Conservation (phyloP, 2,888 invertebrate genomes). For the Zelleria hepariella region DNA sequence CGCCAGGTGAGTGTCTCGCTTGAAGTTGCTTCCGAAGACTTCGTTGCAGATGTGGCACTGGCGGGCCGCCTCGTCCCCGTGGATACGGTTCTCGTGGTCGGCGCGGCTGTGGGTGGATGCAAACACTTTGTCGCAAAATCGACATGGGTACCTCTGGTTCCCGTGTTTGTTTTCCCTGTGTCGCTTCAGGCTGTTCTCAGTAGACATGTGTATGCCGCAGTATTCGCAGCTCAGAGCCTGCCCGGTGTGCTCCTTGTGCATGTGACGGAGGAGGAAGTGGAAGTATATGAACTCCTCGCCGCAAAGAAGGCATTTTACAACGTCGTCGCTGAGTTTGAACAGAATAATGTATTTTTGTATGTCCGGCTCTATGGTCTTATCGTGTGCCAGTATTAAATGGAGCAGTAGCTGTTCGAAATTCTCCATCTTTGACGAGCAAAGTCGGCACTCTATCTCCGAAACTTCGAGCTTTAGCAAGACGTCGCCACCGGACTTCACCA, state of each 20-base stretch:
- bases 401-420: conserved; percentile 33
- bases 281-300: conserved; percentile 38
- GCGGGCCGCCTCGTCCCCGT: conserved; percentile 28
- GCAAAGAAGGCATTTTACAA: conserved; percentile 39
- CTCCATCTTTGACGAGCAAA: conserved; percentile 25
- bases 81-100: conserved; percentile 37
- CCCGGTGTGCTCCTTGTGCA: conserved; percentile 42
- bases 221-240: conserved; percentile 45
- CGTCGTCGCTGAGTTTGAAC: conserved; percentile 32
- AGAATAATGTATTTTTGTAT: conserved; percentile 39
- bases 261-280: conserved; percentile 35
- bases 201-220: conserved; percentile 45
- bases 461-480: conserved; percentile 53
- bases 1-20: conserved; percentile 49
- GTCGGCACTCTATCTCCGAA: conserved; percentile 31
- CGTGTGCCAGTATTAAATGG: conserved; percentile 33
- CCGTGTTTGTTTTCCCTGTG: conserved; percentile 38
- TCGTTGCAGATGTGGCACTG: conserved; percentile 38
- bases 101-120: conserved; percentile 30
- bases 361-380: conserved; percentile 28
- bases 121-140: conserved; percentile 57
- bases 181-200: conserved; percentile 34
- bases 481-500: conserved; percentile 39
- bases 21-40: conserved; percentile 34
- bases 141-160: conserved; percentile 29